Evolutionary conservation across 1,140 invertebrate species (phyloP), one percentile per base, ranked within the genome.

Genomic region (Schlechtendalia chinensis): DNA sequence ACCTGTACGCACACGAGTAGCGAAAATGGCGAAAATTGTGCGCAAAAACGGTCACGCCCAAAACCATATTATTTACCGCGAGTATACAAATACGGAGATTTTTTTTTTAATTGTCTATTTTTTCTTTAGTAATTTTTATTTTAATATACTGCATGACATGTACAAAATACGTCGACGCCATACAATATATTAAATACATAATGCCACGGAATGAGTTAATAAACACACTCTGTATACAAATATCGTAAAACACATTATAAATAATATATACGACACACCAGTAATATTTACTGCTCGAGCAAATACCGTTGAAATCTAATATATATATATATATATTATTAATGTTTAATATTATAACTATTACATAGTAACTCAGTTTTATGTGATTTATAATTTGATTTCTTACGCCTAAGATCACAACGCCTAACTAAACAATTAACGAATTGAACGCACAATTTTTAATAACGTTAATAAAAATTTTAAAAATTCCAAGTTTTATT

Each of bases 131-230:
- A 39, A 39, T 3, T 39, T 39, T 39, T 39, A 39, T 39, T 39
- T 39, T 8, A 39, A 39, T 39, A 39, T 39, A 39, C 8, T 39
- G 32, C 8, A 39, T 4, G 8, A 39, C 8, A 39, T 39, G 8
- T n/a, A n/a, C 8, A 39, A 4, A 39, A 39, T 39, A 39, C 32
- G 3, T 39, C 32, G 8, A 39, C 32, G 8, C 32, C 8, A 39
- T 39, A 8, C 32, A 39, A 39, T 39, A 4, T 39, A 39, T 39
- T 39, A 4, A 39, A 54, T 54, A 4, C 11, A 67, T 29, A 65
- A 65, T 39, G 19, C n/a, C 17, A 67, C 32, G 45, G 12, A n/a
- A 67, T 67, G 45, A 65, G 29, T 65, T n/a, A 32, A 67, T 67
- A 22, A 10, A 67, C 12, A 47, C 22, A 69, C 16, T 63, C 61